Percentiles rank a stretch among this genome's conserved stretches.
Evolutionary conservation across 2,888 invertebrate genomes (phyloP).

Genomic region (Hirtodrosophila duncani): DNA sequence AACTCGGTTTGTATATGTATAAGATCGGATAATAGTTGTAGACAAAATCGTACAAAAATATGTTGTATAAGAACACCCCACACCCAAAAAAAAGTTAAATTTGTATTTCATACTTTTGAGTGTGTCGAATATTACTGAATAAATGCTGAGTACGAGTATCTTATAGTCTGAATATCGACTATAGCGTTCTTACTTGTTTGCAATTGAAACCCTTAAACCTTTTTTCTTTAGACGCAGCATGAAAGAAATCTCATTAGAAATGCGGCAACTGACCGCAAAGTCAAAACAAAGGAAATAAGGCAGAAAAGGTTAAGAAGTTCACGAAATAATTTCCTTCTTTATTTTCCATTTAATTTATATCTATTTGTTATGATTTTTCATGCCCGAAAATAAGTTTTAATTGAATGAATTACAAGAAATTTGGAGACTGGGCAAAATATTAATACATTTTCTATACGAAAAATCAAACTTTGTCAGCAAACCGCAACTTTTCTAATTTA

Average conservation of each 20-base stretch:
- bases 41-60: no score
- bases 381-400: constrained; percentile 61
- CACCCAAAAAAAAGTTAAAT: no score
- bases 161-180: no score
- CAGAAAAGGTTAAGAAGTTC: constrained; percentile 7
- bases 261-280: constrained; percentile 40
- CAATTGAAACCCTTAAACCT: constrained; percentile 54
- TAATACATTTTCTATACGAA: constrained; percentile 60
- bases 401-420: constrained; percentile 50
- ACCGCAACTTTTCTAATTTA: constrained; percentile 68
- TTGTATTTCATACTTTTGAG: no score
- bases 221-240: constrained; percentile 7
- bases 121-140: no score
- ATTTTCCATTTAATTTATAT: constrained; percentile 23
- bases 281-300: constrained; percentile 10
- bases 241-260: constrained; percentile 58
- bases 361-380: constrained; percentile 16
- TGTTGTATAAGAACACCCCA: no score
- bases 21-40: no score
- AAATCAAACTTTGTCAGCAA: constrained; percentile 51
- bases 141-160: no score
- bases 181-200: no score
- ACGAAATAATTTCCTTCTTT: constrained; percentile 12
- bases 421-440: constrained; percentile 36
- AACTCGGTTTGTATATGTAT: no score